Conservation (phyloP, 53 echinoderm and acorn worm species). For the Mesocentrotus franciscanus region DNA sequence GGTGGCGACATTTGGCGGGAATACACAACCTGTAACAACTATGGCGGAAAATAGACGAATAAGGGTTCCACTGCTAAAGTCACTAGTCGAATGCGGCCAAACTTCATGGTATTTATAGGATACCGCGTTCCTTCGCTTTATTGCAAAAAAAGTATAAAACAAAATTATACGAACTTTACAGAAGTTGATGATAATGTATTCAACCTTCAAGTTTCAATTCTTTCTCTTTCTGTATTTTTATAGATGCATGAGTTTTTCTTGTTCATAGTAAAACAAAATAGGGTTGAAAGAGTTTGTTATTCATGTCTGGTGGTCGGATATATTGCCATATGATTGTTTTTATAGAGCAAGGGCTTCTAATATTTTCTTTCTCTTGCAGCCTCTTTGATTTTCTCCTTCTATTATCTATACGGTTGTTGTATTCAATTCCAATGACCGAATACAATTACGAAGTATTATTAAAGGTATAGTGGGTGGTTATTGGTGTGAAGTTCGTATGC, state of each 20-base stretch:
- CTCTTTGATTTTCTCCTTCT: background rate
- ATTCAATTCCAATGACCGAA: background rate
- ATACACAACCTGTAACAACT: background rate
- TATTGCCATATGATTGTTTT: background rate
- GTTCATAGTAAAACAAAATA: background rate
- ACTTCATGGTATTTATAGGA: background rate
- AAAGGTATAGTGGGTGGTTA: background rate
- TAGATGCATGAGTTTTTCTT: background rate
- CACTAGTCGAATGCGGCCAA: background rate
- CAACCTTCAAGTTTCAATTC: background rate
- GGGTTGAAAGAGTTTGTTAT: background rate
- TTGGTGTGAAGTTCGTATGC: background rate
- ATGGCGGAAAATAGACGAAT: background rate
- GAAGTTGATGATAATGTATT: background rate
- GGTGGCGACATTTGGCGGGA: background rate
- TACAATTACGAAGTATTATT: background rate
- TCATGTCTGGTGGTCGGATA: background rate
- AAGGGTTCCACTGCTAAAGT: background rate
- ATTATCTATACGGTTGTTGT: background rate
- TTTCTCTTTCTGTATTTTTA: background rate
- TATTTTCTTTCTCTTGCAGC: background rate
- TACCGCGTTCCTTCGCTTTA: background rate
- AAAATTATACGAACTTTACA: background rate
- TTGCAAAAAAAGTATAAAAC: background rate
- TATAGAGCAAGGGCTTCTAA: background rate